Evolutionary conservation across 2,797 vertebrate genomes (phyloP), one percentile per base, ranked within the genome.

Genomic region (Molossus molossus): DNA sequence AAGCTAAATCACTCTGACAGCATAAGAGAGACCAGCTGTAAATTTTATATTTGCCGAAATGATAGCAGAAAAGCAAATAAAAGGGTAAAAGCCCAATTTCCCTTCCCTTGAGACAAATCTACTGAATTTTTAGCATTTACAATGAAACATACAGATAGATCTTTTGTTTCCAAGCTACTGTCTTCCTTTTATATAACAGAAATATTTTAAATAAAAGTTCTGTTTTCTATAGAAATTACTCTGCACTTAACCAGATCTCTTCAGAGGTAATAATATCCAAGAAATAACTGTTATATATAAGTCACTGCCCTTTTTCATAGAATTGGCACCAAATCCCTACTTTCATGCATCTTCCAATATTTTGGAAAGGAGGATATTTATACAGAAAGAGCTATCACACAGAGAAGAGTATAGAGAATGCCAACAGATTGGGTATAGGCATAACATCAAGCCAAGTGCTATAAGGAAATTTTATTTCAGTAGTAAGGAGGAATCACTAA

Each of bases 11-110:
- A 27, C 72, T 95, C 58, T 93, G 84, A 97, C 94, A 97, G 87
- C 64, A 75, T 96, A 92, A 97, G 93, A 79, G 88, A 96, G 89
- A 96, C 82, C 94, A 95, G 93, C 69, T 97, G 89, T 94, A 97
- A 95, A 95, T 92, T 96, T 94, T 94, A 40, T 95, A 91, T 92
- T 96, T 95, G 79, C 55, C 14, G 90, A 97, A 91, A 96, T 90
- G 29, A 40, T 94, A 90, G 75, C 50, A 97, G 85, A 90, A 97
- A 96, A 85, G 81, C 79, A 95, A 97, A 94, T 83, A 94, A 91
- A 93, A 93, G 23, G 25, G 25, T 50, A 81, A 95, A 90, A 83
- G 55, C 29, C 72, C 64, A 55, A 55, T 94, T 96, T 95, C 13
- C 45, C 55, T 92, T 94, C 33, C 27, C 85, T 93, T 96, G 81